A percentile compares a stretch with the other conserved stretches of the same genome.
Conservation (phyloP, 2,888 invertebrate genomes). For the Girardia tigrina region DNA sequence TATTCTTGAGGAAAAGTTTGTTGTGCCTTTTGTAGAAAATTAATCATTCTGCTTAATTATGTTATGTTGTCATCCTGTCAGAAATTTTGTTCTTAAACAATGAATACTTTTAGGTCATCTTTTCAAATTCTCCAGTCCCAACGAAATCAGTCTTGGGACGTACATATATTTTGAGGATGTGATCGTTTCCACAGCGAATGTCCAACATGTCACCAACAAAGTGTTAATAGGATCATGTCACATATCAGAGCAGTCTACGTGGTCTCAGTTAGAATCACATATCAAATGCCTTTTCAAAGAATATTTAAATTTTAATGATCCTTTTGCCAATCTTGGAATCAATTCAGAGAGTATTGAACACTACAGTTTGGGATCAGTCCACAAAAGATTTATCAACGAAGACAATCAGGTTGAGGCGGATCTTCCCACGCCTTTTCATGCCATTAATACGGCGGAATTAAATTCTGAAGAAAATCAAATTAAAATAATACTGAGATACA, state of each 20-base stretch:
- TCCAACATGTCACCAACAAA: constrained; percentile 1
- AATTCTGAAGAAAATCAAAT: constrained; percentile 51
- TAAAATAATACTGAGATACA: constrained; percentile 52
- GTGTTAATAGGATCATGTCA: background rate
- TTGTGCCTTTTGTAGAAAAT: no score
- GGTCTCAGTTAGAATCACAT: constrained; percentile 81
- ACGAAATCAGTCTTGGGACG: constrained; percentile 57
- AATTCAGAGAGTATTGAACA: constrained; percentile 64
- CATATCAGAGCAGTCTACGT: constrained; percentile 61
- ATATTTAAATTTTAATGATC: constrained; percentile 72
- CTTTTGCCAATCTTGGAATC: constrained; percentile 70
- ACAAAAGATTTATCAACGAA: background rate
- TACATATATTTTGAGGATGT: constrained; percentile 5
- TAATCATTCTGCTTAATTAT: no score
- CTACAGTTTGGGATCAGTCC: background rate
- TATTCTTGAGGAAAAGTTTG: no score
- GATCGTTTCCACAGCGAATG: background rate
- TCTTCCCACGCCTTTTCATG: background rate
- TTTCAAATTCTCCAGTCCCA: constrained; percentile 47
- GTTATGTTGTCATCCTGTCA: no score
- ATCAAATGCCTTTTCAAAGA: constrained; percentile 75
- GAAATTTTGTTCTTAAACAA: no score
- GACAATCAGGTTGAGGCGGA: background rate
- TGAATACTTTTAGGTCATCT: background rate
- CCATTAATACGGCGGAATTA: constrained; percentile 53